Conservation (phyloP, 2,888 invertebrate genomes). For the Amphipoea oculea region DNA sequence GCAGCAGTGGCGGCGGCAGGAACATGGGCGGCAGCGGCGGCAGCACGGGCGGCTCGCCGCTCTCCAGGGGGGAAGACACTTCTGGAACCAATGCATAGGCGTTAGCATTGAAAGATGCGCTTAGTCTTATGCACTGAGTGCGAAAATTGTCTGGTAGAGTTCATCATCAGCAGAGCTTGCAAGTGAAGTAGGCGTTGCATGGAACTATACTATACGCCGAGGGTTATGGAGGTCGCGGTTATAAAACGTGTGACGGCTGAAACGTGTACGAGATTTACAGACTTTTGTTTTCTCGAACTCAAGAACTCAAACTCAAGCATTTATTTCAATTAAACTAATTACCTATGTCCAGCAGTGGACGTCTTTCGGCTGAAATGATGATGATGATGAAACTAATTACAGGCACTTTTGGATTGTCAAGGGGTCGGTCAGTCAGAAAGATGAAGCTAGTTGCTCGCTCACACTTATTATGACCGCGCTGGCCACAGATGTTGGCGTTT, state of each 20-base stretch:
- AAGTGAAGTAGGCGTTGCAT: not conserved
- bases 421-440: no score
- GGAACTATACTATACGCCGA: not conserved
- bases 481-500: not conserved
- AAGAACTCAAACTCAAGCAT: no score
- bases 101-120: not conserved
- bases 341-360: no score
- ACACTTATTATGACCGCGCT: not conserved
- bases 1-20: slow-evolving; percentile 85
- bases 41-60: slow-evolving; percentile 70
- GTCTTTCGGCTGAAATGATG: no score
- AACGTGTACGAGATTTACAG: not conserved
- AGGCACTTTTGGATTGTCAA: no score
- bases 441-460: no score
- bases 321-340: no score
- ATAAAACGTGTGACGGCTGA: not conserved
- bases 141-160: not conserved
- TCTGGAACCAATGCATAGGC: slow-evolving; percentile 76
- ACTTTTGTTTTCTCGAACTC: not conserved
- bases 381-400: no score
- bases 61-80: slow-evolving; percentile 89
- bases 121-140: not conserved
- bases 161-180: not conserved
- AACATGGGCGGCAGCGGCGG: slow-evolving; percentile 87
- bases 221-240: not conserved